A percentile compares a stretch with the other conserved stretches of the same genome.
Conservation (phyloP, 2,113 vertebrate genomes). For the Falcunculus frontatus region DNA sequence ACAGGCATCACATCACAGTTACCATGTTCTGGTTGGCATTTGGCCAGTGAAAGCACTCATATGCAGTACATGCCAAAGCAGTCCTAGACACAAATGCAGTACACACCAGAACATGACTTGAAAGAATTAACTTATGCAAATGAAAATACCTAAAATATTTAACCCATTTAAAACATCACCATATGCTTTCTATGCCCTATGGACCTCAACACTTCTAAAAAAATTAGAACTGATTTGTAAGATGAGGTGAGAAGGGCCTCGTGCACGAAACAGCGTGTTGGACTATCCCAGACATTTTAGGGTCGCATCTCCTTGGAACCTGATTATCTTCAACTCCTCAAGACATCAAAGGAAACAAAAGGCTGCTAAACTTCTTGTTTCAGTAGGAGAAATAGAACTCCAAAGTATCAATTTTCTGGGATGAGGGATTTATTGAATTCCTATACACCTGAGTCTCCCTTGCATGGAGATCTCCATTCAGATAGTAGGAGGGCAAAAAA, state of each 20-base stretch:
- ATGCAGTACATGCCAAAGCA: background rate
- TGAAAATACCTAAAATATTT: background rate
- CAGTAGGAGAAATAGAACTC: background rate
- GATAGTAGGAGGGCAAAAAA: background rate
- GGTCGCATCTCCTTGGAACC: background rate
- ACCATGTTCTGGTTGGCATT: background rate
- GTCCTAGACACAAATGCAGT: background rate
- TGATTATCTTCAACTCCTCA: background rate
- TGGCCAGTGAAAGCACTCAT: background rate
- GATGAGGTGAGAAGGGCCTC: background rate
- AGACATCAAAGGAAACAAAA: background rate
- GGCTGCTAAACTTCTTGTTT: background rate
- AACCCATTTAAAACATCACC: background rate
- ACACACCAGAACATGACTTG: slow-evolving; percentile 3
- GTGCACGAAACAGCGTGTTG: background rate
- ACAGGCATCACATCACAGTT: background rate
- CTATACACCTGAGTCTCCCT: background rate
- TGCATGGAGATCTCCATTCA: background rate
- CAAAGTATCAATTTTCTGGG: background rate
- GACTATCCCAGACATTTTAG: background rate
- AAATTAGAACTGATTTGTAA: background rate
- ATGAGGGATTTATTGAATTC: background rate
- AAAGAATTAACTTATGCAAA: background rate
- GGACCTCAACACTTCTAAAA: background rate
- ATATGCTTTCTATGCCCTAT: background rate